phyloP scores from a whole-genome alignment of 2,113 vertebrate species.

The Leucopsar rothschildi region DNA sequence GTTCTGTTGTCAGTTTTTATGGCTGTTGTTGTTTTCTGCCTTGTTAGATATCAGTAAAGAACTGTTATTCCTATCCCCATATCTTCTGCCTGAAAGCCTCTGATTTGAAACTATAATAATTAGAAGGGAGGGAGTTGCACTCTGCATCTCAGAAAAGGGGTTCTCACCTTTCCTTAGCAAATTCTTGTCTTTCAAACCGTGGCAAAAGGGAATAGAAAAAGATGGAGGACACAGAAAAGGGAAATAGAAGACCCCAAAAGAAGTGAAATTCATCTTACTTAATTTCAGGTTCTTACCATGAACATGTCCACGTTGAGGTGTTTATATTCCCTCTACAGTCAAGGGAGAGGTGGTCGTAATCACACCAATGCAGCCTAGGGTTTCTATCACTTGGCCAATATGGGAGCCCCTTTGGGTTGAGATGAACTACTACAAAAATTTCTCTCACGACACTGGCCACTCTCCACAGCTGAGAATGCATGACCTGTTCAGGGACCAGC shows the following conservation, averaged over 20 bases:
- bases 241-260: background rate
- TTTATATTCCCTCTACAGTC: background rate
- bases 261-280: background rate
- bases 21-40: too few relatives aligned
- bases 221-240: background rate
- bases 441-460: background rate
- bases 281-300: background rate
- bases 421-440: background rate
- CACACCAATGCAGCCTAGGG: background rate
- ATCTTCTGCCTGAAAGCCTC: too few relatives aligned
- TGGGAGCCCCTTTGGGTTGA: background rate
- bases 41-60: too few relatives aligned
- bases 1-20: too few relatives aligned
- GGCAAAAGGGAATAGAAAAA: background rate
- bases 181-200: too few relatives aligned
- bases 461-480: background rate
- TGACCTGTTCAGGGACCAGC: background rate
- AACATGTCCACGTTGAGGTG: accelerated
- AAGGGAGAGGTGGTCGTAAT: background rate
- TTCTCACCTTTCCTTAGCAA: too few relatives aligned
- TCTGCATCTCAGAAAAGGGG: too few relatives aligned
- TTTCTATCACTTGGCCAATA: accelerated
- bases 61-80: too few relatives aligned
- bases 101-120: too few relatives aligned
- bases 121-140: too few relatives aligned